Conservation (phyloP, 2,888 invertebrate species). For the Scaptomyza tumidula region DNA sequence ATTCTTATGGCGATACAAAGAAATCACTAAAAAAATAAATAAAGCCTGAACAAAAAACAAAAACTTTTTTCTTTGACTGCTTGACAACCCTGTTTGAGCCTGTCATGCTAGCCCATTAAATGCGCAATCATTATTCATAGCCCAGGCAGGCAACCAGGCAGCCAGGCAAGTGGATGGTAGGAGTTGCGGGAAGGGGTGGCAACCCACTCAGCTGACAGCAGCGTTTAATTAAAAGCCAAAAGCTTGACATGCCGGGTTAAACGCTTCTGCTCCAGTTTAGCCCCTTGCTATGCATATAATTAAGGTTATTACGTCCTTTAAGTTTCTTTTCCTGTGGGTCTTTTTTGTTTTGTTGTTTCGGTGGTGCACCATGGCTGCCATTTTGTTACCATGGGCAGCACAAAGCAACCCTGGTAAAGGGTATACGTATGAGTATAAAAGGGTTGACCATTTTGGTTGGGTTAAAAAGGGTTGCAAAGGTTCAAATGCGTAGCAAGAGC, state of each 20-base stretch:
- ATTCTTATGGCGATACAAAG: not conserved
- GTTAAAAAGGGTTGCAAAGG: conserved; percentile 42
- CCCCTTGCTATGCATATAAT: conserved; percentile 50
- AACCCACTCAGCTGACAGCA: conserved; percentile 54
- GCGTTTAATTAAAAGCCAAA: conserved; percentile 67
- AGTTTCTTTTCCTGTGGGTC: conserved; percentile 18
- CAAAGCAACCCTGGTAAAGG: conserved; percentile 38
- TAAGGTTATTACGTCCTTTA: conserved; percentile 42
- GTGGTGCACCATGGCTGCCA: conserved; percentile 43
- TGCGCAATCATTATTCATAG: conserved; percentile 63
- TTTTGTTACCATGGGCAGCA: conserved; percentile 54
- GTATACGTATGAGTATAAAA: conserved; percentile 24
- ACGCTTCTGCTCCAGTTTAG: conserved; percentile 42
- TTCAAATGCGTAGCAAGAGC: conserved; percentile 28
- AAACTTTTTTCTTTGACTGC: not conserved
- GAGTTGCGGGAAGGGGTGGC: conserved; percentile 16
- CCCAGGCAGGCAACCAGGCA: conserved; percentile 25
- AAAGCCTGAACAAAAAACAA: not conserved
- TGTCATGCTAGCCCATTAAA: conserved; percentile 49
- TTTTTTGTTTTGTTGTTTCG: not conserved
- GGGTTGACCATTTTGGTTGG: conserved; percentile 40
- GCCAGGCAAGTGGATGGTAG: not conserved
- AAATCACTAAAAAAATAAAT: too few relatives aligned
- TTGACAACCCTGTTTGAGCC: conserved; percentile 36
- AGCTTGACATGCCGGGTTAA: conserved; percentile 64